A percentile compares a stretch with the other conserved stretches of the same genome.
Evolutionary conservation across 2,113 vertebrate species (phyloP).

Genomic region (Sakesphorus luctuosus): DNA sequence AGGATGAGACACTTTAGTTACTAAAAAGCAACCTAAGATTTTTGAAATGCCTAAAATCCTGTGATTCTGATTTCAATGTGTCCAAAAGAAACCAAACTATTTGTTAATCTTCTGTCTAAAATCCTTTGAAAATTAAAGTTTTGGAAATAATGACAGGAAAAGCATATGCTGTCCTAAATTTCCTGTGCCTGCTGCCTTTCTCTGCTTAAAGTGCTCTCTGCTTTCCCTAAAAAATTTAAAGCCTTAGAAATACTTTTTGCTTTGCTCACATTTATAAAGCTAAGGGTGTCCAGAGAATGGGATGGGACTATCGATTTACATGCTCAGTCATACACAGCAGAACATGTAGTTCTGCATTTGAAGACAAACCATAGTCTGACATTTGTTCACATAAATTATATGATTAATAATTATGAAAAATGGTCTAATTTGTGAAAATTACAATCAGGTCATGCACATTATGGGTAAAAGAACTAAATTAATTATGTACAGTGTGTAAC

Average conservation of each 20-base stretch:
- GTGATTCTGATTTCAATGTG: not conserved
- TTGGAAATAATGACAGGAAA: not conserved
- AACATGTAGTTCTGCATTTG: not conserved
- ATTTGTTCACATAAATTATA: conserved; percentile 1
- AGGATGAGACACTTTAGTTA: not conserved
- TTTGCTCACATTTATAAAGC: not conserved
- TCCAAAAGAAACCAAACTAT: not conserved
- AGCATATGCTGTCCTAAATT: not conserved
- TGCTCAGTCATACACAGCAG: not conserved
- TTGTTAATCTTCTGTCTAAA: not conserved
- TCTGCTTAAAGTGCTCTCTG: not conserved
- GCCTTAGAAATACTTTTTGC: not conserved
- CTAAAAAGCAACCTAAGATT: not conserved
- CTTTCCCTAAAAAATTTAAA: not conserved
- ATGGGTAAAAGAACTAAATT: not conserved
- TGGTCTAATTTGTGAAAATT: conserved; percentile 31
- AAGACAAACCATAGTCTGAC: not conserved
- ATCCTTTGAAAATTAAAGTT: not conserved
- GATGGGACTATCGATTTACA: rapidly evolving
- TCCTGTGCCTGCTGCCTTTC: not conserved
- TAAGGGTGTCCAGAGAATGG: not conserved
- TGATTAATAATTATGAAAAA: conserved; percentile 50
- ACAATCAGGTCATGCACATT: conserved; percentile 5
- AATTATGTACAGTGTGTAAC: conserved; percentile 43
- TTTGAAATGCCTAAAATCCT: not conserved